Base-by-base conservation (phyloP, 2,113 vertebrate genomes). In the Nesoenas mayeri region DNA sequence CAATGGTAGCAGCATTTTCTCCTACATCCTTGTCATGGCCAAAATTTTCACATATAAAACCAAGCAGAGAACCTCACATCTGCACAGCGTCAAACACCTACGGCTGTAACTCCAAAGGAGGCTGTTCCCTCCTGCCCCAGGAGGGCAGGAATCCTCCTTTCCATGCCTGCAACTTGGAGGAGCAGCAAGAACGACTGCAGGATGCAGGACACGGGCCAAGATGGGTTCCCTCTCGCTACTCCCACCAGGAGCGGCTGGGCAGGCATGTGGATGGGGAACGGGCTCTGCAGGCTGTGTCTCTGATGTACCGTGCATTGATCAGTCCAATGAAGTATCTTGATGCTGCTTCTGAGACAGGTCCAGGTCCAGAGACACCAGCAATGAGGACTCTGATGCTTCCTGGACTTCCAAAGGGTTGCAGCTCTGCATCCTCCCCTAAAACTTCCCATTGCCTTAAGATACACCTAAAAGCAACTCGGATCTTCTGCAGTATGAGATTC, bases 221-320 rank as follows among this genome's bases (percentile, higher is more conserved):
- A 11, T 8, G 32, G 29, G 15, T 20, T 79, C 62, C 18, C 10
- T 13, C 48, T 11, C 1, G 0, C 19, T 15, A 9, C 18, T 11
- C 28, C 17, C 12, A 21, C 7, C 42, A 57, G 2, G 14, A 48
- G 32, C 3, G 5, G 47, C 77, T 58, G 70, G 70, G 31, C 48
- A 64, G 53, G 47, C 36, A 2, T 2, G 42, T 19, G 1, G 5
- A 7, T 5, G 18, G 62, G 79, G 29, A 89, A n/a, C 0, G 5
- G 47, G 48, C 14, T 64, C 53, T 66, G 79, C 48, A 42, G 25
- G 29, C 38, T 20, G 2, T 3, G 5, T 40, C 18, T 56, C 56
- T 29, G 15, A 22, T 2, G 18, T 1, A 48, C 15, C 3, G 2
- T 32, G 47, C 48, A 16, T 53, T 56, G 2, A n/a, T 50, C 53